phyloP scores from a whole-genome alignment of 2,797 vertebrate genomes.

The Lepus oiostolus region DNA sequence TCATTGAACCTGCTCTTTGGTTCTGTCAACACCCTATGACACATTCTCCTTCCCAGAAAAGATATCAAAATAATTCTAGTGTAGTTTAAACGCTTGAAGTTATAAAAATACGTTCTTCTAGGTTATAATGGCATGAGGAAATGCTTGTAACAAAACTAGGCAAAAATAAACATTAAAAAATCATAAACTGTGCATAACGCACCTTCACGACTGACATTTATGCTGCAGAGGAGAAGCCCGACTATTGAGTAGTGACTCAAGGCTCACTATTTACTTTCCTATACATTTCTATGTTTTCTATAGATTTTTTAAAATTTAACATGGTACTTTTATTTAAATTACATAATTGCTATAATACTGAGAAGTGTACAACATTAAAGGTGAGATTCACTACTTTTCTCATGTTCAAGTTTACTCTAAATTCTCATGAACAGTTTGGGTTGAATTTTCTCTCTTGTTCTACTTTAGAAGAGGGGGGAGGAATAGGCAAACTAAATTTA shows the following conservation, averaged over 20 bases:
- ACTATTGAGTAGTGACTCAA: not conserved
- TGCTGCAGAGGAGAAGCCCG: not conserved
- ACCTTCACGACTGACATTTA: not conserved
- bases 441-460: not conserved
- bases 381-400: not conserved
- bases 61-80: not conserved
- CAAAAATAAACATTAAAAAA: not conserved
- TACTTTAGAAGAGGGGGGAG: not conserved
- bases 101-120: not conserved
- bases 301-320: not conserved
- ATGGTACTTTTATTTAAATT: not conserved
- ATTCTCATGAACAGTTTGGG: not conserved
- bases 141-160: not conserved
- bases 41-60: not conserved
- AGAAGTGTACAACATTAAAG: not conserved
- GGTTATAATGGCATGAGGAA: not conserved
- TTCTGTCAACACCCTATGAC: not conserved
- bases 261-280: not conserved
- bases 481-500: not conserved
- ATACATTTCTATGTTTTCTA: not conserved
- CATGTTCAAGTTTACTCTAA: not conserved
- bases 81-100: not conserved
- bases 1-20: not conserved
- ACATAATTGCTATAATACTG: not conserved
- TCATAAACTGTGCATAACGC: not conserved